Percentiles rank a stretch among this genome's conserved stretches.
Conservation (phyloP, 2,888 invertebrate species). For the Lasioglossum zephyrum region DNA sequence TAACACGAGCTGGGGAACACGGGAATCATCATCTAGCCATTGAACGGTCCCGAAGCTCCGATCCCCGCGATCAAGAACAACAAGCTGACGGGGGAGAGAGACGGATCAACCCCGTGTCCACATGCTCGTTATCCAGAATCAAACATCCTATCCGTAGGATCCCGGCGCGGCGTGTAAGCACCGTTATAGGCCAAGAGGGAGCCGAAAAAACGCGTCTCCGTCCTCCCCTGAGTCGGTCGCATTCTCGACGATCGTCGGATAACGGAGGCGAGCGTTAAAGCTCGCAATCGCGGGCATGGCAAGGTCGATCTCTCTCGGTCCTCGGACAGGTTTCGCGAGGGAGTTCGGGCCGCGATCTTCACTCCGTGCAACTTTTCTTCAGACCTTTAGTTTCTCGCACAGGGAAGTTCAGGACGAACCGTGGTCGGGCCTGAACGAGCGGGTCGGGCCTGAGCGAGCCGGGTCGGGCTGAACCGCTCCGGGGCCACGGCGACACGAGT, state of each 20-base stretch:
- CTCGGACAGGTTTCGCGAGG: slow-evolving; percentile 67
- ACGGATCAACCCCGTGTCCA: not conserved
- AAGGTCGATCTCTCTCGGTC: slow-evolving; percentile 69
- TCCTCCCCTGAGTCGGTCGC: slow-evolving; percentile 37
- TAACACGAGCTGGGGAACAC: not conserved
- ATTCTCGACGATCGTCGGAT: slow-evolving; percentile 64
- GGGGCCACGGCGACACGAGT: slow-evolving; percentile 79
- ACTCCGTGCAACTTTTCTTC: slow-evolving; percentile 72
- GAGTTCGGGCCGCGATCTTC: slow-evolving; percentile 45
- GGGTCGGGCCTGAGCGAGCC: not conserved
- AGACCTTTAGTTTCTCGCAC: slow-evolving; percentile 16
- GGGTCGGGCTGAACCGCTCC: slow-evolving; percentile 18
- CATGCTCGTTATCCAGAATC: slow-evolving; percentile 27
- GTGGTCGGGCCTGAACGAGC: not conserved
- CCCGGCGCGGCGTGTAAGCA: slow-evolving; percentile 35
- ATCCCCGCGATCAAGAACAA: slow-evolving; percentile 5
- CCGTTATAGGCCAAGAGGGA: slow-evolving; percentile 39
- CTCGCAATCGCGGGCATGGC: slow-evolving; percentile 64
- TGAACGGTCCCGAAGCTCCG: not conserved
- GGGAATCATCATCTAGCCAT: not conserved
- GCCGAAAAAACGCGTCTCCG: slow-evolving; percentile 48
- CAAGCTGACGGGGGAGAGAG: not conserved
- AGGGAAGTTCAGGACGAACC: slow-evolving; percentile 52
- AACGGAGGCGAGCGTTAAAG: slow-evolving; percentile 67
- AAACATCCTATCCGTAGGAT: slow-evolving; percentile 18